These are phyloP conservation scores for Lanius ludovicianus DNA, from an alignment of 2,113 vertebrate genomes.

Conservation along the genomic window DNA sequence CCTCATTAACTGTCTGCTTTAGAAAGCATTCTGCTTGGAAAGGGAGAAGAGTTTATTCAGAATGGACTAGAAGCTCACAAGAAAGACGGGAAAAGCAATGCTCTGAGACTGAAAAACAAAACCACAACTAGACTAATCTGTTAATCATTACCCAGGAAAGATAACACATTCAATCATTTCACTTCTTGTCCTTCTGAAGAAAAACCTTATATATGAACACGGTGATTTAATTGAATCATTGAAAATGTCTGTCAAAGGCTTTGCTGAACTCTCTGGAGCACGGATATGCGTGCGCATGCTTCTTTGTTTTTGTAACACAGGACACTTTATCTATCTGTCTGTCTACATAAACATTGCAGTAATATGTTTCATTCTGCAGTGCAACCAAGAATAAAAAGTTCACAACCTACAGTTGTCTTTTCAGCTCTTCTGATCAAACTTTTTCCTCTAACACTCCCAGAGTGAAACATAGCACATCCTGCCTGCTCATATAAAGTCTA, in stretches of 20 bases:
- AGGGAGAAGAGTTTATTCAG: background rate
- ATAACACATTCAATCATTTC: background rate
- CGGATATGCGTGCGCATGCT: accelerated
- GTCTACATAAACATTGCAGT: background rate
- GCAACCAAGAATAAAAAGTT: background rate
- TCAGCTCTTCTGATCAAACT: background rate
- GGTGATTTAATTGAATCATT: background rate
- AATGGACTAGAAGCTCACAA: background rate
- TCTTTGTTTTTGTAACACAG: background rate
- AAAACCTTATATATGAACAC: background rate
- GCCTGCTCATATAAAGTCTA: background rate
- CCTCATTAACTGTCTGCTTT: background rate
- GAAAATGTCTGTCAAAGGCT: background rate
- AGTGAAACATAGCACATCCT: background rate
- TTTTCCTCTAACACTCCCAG: background rate
- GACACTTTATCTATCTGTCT: background rate
- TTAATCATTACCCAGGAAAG: constrained; percentile 23
- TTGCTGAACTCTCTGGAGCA: background rate
- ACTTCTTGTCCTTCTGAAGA: background rate
- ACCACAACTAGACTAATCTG: background rate
- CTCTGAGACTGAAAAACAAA: background rate
- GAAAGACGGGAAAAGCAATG: background rate
- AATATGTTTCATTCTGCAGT: background rate
- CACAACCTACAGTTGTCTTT: background rate
- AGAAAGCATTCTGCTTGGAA: background rate